Conservation (phyloP, 2,888 invertebrate genomes). For the Cartodere bifasciata region DNA sequence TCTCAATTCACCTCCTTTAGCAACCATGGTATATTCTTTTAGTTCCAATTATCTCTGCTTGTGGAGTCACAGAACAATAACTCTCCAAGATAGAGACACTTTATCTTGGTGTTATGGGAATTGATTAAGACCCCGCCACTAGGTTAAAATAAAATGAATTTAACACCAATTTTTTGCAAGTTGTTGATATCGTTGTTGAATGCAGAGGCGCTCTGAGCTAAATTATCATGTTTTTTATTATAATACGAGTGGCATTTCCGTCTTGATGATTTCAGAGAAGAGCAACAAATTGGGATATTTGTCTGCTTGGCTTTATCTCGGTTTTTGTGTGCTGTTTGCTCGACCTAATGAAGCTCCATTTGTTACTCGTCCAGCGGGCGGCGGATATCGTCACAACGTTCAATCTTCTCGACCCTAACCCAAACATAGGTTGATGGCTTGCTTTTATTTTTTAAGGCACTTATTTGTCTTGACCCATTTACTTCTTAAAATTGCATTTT, state of each 20-base stretch:
- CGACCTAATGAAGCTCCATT: slow-evolving; percentile 9
- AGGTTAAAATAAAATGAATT: slow-evolving; percentile 34
- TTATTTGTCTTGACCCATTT: no score
- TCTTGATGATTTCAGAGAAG: slow-evolving; percentile 15
- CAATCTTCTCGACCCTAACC: no score
- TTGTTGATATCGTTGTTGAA: slow-evolving; percentile 31
- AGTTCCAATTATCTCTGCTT: slow-evolving; percentile 34
- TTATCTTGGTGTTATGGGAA: slow-evolving; percentile 34
- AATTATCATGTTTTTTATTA: slow-evolving; percentile 30
- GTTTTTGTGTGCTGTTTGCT: slow-evolving; percentile 9
- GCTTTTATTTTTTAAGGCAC: no score
- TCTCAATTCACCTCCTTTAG: slow-evolving; percentile 34
- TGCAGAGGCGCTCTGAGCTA: slow-evolving; percentile 28
- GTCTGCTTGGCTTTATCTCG: slow-evolving; percentile 18
- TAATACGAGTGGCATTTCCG: slow-evolving; percentile 18
- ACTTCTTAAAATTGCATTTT: no score
- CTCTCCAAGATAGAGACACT: slow-evolving; percentile 30
- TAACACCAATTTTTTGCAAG: slow-evolving; percentile 34
- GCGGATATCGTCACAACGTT: no score
- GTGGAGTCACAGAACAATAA: slow-evolving; percentile 31
- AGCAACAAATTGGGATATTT: slow-evolving; percentile 27
- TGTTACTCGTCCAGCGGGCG: slow-evolving; percentile 5
- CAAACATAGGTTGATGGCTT: no score
- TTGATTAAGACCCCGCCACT: slow-evolving; percentile 34
- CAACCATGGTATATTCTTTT: slow-evolving; percentile 33